A percentile compares a stretch with the other conserved stretches of the same genome.
Evolutionary conservation across 2,888 invertebrate genomes (phyloP).

Genomic region (Leptopilina drosophilae): DNA sequence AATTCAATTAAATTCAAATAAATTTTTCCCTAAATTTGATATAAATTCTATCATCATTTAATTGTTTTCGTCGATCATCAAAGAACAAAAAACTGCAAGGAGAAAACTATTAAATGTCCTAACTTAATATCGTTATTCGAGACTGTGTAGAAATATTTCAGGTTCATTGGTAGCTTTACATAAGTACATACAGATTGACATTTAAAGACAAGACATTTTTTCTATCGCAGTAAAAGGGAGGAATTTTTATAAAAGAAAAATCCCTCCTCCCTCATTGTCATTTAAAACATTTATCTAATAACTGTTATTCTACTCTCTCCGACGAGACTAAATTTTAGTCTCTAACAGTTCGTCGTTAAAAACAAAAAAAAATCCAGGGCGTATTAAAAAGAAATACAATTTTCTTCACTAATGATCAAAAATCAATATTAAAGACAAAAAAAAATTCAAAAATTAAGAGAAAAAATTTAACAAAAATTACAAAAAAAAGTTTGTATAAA

Average conservation of each 20-base stretch:
- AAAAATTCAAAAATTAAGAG: too few relatives aligned
- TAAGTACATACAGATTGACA: conserved; percentile 32
- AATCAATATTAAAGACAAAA: background rate
- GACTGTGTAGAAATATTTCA: conserved; percentile 24
- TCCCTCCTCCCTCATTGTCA: background rate
- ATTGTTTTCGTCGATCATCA: too few relatives aligned
- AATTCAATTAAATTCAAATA: too few relatives aligned
- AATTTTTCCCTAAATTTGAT: too few relatives aligned
- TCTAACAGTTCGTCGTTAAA: background rate
- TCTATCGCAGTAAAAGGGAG: background rate
- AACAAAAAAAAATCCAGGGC: background rate
- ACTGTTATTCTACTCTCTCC: background rate
- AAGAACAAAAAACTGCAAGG: background rate
- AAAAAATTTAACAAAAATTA: background rate
- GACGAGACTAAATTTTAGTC: background rate
- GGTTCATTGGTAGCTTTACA: conserved; percentile 38
- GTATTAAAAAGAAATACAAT: background rate
- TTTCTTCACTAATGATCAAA: background rate
- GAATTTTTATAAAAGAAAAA: background rate
- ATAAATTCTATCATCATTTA: too few relatives aligned
- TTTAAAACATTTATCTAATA: conserved; percentile 16
- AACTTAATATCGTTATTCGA: conserved; percentile 19
- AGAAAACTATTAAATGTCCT: background rate
- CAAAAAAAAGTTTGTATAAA: too few relatives aligned
- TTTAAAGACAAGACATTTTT: conserved; percentile 25